phyloP scores from a whole-genome alignment of 2,113 vertebrate genomes.

The Onychostoma macrolepis region DNA sequence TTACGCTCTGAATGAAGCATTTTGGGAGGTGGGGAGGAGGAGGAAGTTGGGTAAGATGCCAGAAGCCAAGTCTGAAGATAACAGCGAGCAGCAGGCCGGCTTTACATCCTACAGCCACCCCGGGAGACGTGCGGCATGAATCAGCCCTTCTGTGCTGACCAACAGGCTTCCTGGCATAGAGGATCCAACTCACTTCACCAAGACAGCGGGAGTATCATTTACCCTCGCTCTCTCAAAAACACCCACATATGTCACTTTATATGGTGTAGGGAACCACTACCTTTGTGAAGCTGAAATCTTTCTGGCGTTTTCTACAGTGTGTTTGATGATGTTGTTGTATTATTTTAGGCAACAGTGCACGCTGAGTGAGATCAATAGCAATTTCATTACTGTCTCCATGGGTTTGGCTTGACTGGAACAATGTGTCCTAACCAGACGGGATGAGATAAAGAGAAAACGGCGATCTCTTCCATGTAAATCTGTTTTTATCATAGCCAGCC shows the following conservation, averaged over 20 bases:
- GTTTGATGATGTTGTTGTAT: background rate
- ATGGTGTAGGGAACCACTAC: constrained; percentile 11
- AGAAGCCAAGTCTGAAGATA: constrained; percentile 41
- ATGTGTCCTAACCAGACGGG: background rate
- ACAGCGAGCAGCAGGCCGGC: constrained; percentile 28
- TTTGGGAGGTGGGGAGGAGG: constrained; percentile 8
- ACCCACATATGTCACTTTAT: constrained; percentile 15
- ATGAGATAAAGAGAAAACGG: background rate
- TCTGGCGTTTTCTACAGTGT: background rate
- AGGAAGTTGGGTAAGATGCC: constrained; percentile 41
- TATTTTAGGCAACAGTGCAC: constrained; percentile 7
- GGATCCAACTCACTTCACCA: background rate
- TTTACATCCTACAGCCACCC: constrained; percentile 34
- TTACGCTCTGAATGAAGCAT: constrained; percentile 45
- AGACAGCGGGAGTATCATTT: constrained; percentile 5
- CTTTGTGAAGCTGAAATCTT: background rate
- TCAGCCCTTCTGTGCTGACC: constrained; percentile 37
- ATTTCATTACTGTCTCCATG: background rate
- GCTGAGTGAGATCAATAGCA: constrained; percentile 8
- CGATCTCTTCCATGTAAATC: background rate
- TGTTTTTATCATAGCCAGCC: background rate
- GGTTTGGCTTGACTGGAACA: background rate
- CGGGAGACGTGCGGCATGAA: constrained; percentile 3
- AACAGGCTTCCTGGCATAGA: constrained; percentile 12
- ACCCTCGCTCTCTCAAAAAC: background rate